Evolutionary conservation across 37 sponge, comb jelly and placozoan genomes (phyloP).

Genomic region (Petrosia ficiformis): DNA sequence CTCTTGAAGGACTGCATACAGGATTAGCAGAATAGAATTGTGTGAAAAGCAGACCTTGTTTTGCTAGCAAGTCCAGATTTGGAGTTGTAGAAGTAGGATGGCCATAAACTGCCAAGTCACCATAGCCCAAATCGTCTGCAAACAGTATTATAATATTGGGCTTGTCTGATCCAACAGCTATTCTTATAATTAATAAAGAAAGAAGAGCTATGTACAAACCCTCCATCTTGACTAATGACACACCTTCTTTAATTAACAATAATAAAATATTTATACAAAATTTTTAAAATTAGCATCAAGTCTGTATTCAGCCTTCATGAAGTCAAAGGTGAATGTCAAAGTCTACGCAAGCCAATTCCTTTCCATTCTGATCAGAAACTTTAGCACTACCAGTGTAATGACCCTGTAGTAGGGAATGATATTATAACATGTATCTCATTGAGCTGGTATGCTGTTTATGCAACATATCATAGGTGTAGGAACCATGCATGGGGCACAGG

Average conservation of each 20-base stretch:
- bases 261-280: no score
- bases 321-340: constrained; percentile 20
- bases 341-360: constrained; percentile 45
- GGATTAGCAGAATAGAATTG: constrained; percentile 62
- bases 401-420: constrained; percentile 27
- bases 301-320: no score
- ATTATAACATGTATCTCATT: no score
- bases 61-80: constrained; percentile 68
- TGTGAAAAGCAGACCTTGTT: constrained; percentile 53
- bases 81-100: constrained; percentile 77
- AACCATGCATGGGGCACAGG: no score
- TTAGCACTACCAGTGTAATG: constrained; percentile 30
- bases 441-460: no score
- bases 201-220: no score
- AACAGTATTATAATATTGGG: constrained; percentile 79
- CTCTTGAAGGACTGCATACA: constrained; percentile 78
- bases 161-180: constrained; percentile 18
- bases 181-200: background rate
- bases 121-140: constrained; percentile 80
- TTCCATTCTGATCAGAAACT: constrained; percentile 47
- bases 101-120: constrained; percentile 66
- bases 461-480: no score
- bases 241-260: no score
- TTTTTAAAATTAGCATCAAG: no score
- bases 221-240: no score